phyloP scores from a whole-genome alignment of 2,888 invertebrate species.

The Zygothrica quintamaculata region DNA sequence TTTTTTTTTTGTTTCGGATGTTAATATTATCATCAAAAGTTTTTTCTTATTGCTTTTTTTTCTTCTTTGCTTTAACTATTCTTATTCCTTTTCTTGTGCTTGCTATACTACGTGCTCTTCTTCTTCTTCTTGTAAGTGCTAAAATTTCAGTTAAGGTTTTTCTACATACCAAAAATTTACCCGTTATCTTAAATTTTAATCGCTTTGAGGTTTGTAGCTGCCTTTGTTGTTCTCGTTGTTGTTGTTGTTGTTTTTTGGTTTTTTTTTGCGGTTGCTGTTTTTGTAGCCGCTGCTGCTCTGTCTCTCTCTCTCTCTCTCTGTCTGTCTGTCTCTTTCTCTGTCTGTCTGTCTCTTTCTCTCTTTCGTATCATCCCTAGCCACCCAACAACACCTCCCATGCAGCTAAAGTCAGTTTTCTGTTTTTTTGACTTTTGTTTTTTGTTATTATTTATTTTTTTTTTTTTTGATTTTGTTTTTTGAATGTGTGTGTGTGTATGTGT shows the following conservation, averaged over 20 bases:
- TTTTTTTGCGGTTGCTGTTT: slow-evolving; percentile 21
- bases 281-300: slow-evolving; percentile 14
- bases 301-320: slow-evolving; percentile 7
- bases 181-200: slow-evolving; percentile 69
- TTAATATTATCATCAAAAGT: background rate
- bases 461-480: slow-evolving; percentile 33
- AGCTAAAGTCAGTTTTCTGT: slow-evolving; percentile 47
- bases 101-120: background rate
- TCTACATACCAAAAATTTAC: slow-evolving; percentile 41
- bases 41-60: background rate
- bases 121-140: slow-evolving; percentile 27
- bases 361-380: no score
- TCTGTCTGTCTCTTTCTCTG: no score
- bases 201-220: slow-evolving; percentile 63
- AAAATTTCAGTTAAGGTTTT: slow-evolving; percentile 37
- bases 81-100: slow-evolving; percentile 13
- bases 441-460: slow-evolving; percentile 25
- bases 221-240: slow-evolving; percentile 39
- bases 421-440: slow-evolving; percentile 38
- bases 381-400: slow-evolving; percentile 19
- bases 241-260: slow-evolving; percentile 24
- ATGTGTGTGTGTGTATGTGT: slow-evolving; percentile 32
- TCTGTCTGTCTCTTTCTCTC: no score
- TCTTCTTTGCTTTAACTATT: slow-evolving; percentile 9
- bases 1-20: no score